These are phyloP conservation scores for Platycheirus albimanus DNA, from an alignment of 2,888 invertebrate genomes.

Conservation along the genomic window DNA sequence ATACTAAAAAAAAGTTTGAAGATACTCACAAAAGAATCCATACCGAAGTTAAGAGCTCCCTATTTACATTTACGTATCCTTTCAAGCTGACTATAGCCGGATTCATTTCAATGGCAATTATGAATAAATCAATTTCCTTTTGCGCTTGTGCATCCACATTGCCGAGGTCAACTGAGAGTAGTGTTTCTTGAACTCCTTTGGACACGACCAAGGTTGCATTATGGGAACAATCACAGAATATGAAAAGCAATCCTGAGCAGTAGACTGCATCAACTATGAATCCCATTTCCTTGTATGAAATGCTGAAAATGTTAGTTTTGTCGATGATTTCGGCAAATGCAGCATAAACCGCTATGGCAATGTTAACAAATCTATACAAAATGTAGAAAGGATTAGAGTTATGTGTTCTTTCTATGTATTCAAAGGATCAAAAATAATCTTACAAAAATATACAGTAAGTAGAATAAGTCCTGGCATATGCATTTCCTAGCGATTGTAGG, in stretches of 20 bases:
- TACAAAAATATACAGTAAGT: slow-evolving; percentile 87
- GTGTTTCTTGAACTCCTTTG: slow-evolving; percentile 85
- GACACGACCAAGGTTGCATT: slow-evolving; percentile 86
- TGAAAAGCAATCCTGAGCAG: slow-evolving; percentile 85
- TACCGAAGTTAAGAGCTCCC: slow-evolving; percentile 86
- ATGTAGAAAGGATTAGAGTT: too few species aligned
- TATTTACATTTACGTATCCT: slow-evolving; percentile 87
- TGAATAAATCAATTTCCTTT: slow-evolving; percentile 88
- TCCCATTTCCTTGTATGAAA: slow-evolving; percentile 88
- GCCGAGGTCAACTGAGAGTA: slow-evolving; percentile 85
- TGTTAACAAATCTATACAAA: slow-evolving; percentile 86
- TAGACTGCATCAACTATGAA: slow-evolving; percentile 86
- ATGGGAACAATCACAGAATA: slow-evolving; percentile 88
- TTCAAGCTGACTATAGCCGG: slow-evolving; percentile 87
- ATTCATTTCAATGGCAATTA: slow-evolving; percentile 88
- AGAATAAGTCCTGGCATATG: slow-evolving; percentile 87
- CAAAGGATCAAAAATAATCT: slow-evolving; percentile 65
- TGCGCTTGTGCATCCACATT: slow-evolving; percentile 85
- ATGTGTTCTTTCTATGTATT: too few species aligned
- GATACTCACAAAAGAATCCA: slow-evolving; percentile 75
- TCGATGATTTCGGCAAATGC: slow-evolving; percentile 87
- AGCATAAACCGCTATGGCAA: slow-evolving; percentile 87
- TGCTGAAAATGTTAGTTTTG: slow-evolving; percentile 83
- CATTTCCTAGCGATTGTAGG: slow-evolving; percentile 86
- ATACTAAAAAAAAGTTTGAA: slow-evolving; percentile 24